Evolutionary conservation across 2,113 vertebrate species (phyloP).

Genomic region (Syrmaticus mikado): DNA sequence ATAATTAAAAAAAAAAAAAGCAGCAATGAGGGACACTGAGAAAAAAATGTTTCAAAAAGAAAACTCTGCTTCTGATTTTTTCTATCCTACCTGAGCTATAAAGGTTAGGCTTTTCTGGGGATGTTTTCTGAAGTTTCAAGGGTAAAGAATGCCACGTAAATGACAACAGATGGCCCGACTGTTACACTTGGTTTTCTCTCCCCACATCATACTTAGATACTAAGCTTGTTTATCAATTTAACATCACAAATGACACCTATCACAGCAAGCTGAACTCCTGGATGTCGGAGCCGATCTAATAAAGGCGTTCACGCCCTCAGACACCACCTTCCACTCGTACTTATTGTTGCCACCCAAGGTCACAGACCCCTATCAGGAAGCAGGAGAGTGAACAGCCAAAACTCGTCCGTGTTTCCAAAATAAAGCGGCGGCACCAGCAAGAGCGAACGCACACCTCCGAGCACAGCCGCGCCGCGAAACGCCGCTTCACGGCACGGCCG

Average conservation of each 20-base stretch:
- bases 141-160: background rate
- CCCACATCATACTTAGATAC: background rate
- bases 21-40: background rate
- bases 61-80: background rate
- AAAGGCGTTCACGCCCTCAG: background rate
- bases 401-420: conserved; percentile 35
- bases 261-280: background rate
- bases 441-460: background rate
- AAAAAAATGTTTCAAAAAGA: background rate
- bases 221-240: background rate
- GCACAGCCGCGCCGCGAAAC: background rate
- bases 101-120: background rate
- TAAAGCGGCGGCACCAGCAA: background rate
- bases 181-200: background rate
- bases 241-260: background rate
- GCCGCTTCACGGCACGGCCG: background rate
- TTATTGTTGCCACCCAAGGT: background rate
- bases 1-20: background rate
- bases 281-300: background rate
- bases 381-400: background rate
- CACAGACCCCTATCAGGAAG: background rate
- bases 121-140: background rate
- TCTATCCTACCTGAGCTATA: background rate
- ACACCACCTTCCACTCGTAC: background rate
- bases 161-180: background rate